Conservation (phyloP, 2,797 vertebrate species). For the Anabacerthia variegaticeps region DNA sequence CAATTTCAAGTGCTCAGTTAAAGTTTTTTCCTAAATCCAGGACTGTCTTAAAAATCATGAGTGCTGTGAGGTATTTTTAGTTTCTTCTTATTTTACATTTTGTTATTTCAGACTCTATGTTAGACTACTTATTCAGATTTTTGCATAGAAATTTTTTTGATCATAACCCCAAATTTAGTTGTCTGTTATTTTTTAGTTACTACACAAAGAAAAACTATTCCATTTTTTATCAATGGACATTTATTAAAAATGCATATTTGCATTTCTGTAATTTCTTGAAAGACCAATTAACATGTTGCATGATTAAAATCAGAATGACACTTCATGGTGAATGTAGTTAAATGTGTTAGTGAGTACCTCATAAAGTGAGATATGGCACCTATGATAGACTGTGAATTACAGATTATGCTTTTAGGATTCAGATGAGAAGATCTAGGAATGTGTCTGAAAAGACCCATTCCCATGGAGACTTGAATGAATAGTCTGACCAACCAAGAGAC, state of each 20-base stretch:
- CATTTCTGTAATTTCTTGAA: not conserved
- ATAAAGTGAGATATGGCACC: not conserved
- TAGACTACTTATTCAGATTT: not conserved
- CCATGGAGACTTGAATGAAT: not conserved
- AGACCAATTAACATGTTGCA: not conserved
- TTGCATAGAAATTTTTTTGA: not conserved
- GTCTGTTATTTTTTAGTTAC: not conserved
- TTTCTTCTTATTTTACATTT: not conserved
- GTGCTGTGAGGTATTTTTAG: not conserved
- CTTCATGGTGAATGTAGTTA: not conserved
- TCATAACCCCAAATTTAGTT: not conserved
- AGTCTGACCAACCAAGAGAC: not conserved
- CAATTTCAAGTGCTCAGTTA: not conserved
- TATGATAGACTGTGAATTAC: not conserved
- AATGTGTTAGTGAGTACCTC: not conserved
- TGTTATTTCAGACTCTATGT: not conserved
- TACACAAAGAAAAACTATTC: not conserved
- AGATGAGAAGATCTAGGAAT: not conserved
- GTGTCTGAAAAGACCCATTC: not conserved
- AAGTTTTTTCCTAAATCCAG: not conserved
- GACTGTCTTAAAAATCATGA: not conserved
- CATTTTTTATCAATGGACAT: not conserved
- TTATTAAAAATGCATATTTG: not conserved
- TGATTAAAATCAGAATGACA: not conserved
- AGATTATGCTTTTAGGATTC: not conserved